Conservation (phyloP, 2,113 vertebrate species). For the Dipodomys merriami region DNA sequence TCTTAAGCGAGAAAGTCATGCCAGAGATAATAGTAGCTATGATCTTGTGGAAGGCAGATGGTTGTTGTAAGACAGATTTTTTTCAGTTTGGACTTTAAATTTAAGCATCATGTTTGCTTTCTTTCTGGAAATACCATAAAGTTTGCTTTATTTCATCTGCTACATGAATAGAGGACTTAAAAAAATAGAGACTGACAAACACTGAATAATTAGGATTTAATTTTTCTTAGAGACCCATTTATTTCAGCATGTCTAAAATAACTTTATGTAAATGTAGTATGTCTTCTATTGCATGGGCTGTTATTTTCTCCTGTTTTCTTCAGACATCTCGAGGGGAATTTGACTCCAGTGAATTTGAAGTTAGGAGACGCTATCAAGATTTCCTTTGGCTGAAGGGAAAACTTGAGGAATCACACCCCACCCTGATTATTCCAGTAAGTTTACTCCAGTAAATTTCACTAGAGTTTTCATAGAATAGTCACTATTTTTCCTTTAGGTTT, state of each 20-base stretch:
- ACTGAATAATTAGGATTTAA: slow-evolving; percentile 68
- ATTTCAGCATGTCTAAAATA: slow-evolving; percentile 64
- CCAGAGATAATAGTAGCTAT: slow-evolving; percentile 66
- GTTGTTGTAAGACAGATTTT: slow-evolving; percentile 57
- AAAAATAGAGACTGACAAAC: slow-evolving; percentile 64
- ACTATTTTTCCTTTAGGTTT: background rate
- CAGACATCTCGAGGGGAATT: slow-evolving; percentile 96
- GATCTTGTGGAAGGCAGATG: slow-evolving; percentile 62
- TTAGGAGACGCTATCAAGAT: slow-evolving; percentile 96
- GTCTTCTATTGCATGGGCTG: slow-evolving; percentile 47
- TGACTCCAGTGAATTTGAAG: slow-evolving; percentile 96
- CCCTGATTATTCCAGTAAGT: slow-evolving; percentile 95
- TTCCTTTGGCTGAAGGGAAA: slow-evolving; percentile 95
- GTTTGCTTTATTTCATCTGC: slow-evolving; percentile 71
- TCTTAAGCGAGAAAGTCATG: slow-evolving; percentile 61
- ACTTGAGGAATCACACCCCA: slow-evolving; percentile 94
- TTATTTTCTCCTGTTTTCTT: slow-evolving; percentile 67
- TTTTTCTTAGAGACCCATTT: slow-evolving; percentile 60
- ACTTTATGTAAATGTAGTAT: slow-evolving; percentile 48
- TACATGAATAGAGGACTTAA: slow-evolving; percentile 57
- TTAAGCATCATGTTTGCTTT: slow-evolving; percentile 71
- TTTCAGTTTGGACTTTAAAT: slow-evolving; percentile 71
- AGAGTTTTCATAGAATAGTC: background rate
- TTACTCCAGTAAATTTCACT: background rate
- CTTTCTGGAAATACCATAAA: slow-evolving; percentile 73